phyloP scores from a whole-genome alignment of 2,888 invertebrate genomes.

The Philhelius pedissequus region DNA sequence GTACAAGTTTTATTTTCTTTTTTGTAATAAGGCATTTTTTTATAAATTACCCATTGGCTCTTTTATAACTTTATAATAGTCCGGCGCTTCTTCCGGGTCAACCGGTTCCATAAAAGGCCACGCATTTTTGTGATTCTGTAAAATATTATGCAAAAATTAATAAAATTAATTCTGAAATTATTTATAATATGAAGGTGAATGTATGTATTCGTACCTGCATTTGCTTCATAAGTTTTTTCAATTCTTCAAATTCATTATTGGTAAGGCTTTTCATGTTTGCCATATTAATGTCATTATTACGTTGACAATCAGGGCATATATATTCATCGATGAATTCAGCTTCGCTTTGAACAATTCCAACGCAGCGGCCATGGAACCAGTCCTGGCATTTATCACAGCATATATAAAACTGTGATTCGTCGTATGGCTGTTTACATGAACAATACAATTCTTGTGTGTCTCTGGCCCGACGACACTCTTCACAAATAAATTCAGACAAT shows the following conservation, averaged over 20 bases:
- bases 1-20: background rate
- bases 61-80: slow-evolving; percentile 97
- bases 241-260: slow-evolving; percentile 88
- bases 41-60: slow-evolving; percentile 93
- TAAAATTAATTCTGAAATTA: too few relatives aligned
- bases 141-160: too few relatives aligned
- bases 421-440: slow-evolving; percentile 96
- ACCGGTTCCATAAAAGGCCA: slow-evolving; percentile 99
- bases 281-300: slow-evolving; percentile 92
- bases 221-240: slow-evolving; percentile 92
- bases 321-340: slow-evolving; percentile 98
- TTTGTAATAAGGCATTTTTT: background rate
- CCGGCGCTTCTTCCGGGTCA: slow-evolving; percentile 96
- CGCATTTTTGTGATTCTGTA: slow-evolving; percentile 93
- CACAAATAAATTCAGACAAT: slow-evolving; percentile 93
- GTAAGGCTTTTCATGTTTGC: slow-evolving; percentile 93
- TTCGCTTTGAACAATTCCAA: slow-evolving; percentile 95
- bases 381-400: slow-evolving; percentile 99
- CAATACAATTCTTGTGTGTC: slow-evolving; percentile 97
- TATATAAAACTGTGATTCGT: slow-evolving; percentile 98
- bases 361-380: slow-evolving; percentile 99
- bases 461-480: slow-evolving; percentile 90
- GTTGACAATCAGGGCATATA: slow-evolving; percentile 96
- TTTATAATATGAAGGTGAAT: slow-evolving; percentile 31
- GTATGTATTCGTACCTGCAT: slow-evolving; percentile 83